Percentiles rank a stretch among this genome's conserved stretches.
Evolutionary conservation across 1,140 invertebrate species (phyloP).

Genomic region (Branchinecta lindahli): DNA sequence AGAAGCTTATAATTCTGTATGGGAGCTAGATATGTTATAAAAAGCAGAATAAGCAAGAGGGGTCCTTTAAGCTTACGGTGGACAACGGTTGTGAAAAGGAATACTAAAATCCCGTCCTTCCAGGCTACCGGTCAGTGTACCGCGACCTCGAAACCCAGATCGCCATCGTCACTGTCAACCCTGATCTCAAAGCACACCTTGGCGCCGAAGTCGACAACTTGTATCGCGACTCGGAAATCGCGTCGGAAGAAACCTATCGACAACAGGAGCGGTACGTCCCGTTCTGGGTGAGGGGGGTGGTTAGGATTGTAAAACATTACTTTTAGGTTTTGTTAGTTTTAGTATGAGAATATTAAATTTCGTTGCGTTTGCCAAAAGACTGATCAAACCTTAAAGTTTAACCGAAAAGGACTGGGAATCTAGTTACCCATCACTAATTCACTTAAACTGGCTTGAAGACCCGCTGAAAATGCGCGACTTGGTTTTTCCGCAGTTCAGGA

Average conservation of each 20-base stretch:
- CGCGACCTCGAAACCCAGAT: slow-evolving; percentile 87
- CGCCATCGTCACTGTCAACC: slow-evolving; percentile 64
- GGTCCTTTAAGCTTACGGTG: too few relatives aligned
- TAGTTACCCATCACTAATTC: too few relatives aligned
- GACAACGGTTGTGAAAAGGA: too few relatives aligned
- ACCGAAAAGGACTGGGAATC: too few relatives aligned
- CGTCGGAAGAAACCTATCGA: slow-evolving; percentile 31
- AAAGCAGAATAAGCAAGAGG: too few relatives aligned
- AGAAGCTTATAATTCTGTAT: too few relatives aligned
- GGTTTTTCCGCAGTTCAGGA: too few relatives aligned
- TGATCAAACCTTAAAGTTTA: too few relatives aligned
- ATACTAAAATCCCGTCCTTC: slow-evolving; percentile 16
- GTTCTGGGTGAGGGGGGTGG: slow-evolving; percentile 34
- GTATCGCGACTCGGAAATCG: slow-evolving; percentile 36
- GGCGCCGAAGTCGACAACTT: slow-evolving; percentile 44
- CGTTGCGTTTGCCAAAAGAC: not conserved
- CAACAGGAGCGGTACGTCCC: slow-evolving; percentile 33
- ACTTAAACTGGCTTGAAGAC: too few relatives aligned
- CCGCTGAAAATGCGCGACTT: too few relatives aligned
- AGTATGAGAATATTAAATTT: not conserved
- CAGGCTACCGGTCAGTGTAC: slow-evolving; percentile 56
- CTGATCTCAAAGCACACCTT: slow-evolving; percentile 39
- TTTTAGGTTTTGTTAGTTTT: slow-evolving; percentile 26
- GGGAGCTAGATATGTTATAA: too few relatives aligned
- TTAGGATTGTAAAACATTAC: slow-evolving; percentile 33